Evolutionary conservation across 2,113 vertebrate genomes (phyloP), one percentile per base, ranked within the genome.

Genomic region (Sardina pilchardus): DNA sequence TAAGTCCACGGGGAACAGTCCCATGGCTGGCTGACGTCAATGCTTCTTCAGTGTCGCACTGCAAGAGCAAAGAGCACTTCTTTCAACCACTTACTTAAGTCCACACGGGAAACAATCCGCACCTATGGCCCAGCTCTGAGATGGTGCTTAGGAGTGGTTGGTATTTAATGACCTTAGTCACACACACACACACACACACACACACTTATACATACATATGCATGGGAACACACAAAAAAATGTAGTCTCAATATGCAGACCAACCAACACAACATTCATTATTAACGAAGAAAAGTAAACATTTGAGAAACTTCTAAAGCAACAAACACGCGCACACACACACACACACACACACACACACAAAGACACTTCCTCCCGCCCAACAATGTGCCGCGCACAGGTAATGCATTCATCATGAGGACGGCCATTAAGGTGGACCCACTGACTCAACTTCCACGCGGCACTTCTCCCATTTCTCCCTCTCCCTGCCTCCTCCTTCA

Each of bases 301-400:
- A 63, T 63, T 10, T 26, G 24, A 59, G 56, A 63, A 63, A 63
- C 21, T 8, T 63, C 21, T 63, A n/a, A n/a, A 63, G 56, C 9
- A 63, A 34, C 4, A 56, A 82, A 87, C 24, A 48, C 85, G 71
- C 82, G 89, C 86, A 87, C 7, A 75, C 83, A 56, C 26, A 84
- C 82, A 71, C 71, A 50, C 43, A 80, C 84, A 53, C 44, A 82
- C 67, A 80, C 36, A 81, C 36, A 44, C 34, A 81, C 75, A 50
- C 45, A 78, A 45, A 75, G 8, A 84, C 47, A 81, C 84, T 42
- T 34, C 45, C 71, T 34, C 5, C 42, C 56, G 83, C 45, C 84
- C 83, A 21, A 53, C 63, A 26, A 71, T 30, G 34, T 3, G 26
- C n/a, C n/a, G n/a, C 63, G 12, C 63, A 71, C 8, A 34, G 63